Base-by-base conservation (phyloP, 1,140 invertebrate genomes). In the Diploscapter pachys region DNA sequence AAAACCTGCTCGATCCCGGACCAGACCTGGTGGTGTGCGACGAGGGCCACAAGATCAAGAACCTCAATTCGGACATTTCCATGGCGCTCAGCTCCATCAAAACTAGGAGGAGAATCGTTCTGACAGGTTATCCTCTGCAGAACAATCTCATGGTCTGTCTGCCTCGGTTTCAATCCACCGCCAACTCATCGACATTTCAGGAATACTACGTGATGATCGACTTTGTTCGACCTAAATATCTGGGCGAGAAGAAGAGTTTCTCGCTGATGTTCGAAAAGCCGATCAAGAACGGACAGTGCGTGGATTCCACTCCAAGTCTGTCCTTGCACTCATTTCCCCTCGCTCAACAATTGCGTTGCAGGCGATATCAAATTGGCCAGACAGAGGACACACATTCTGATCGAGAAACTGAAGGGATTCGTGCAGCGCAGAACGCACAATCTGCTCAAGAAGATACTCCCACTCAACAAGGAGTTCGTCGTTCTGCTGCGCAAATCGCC, bases 11-110 rank as follows among this genome's bases (percentile, higher is more conserved):
- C 0, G 91, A 91, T 82, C 95, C 94, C 0, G 94, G 94, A 0
- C 94, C 96, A 0, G 95, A 97, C 88, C 86, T 96, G 56, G 92
- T 97, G 0, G 93, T 96, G 75, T 96, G 93, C 86, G 94, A 96
- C 81, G 94, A 96, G 87, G 95, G 95, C 0, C 94, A 98, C 87
- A 87, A 93, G n/a, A 96, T 97, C 59, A 97, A 97, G 85, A 96
- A 96, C 86, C 92, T 93, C 1, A 93, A 95, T 81, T 93, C 95
- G 5, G 93, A 93, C 71, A 95, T 94, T 78, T 94, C 94, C 6
- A 90, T 92, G 83, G 93, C 94, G 3, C 87, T 97, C 11, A 95
- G 95, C 86, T 92, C 93, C 81, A 94, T 97, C 87, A 88, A 91
- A 74, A 96, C 94, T 69, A 93, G 92, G 83, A 89, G 94, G 50